phyloP scores from a whole-genome alignment of 2,113 vertebrate species.

The Gorilla gorilla region DNA sequence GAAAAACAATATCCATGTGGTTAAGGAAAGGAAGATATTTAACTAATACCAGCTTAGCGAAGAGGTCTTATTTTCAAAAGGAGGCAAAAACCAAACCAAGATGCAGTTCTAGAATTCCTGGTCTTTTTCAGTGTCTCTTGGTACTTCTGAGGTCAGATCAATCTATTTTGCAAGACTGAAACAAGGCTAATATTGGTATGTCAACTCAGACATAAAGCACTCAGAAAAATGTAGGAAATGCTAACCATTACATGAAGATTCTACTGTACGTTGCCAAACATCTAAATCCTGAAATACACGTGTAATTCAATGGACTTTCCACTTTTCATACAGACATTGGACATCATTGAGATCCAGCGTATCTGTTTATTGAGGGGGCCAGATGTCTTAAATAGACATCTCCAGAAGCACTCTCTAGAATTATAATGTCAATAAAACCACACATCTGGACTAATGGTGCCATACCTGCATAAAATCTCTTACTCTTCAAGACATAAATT shows the following conservation, averaged over 20 bases:
- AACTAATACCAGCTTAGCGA: slow-evolving; percentile 23
- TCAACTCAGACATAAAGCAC: background rate
- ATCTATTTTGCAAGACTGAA: background rate
- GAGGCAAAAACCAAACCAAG: background rate
- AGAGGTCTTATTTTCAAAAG: slow-evolving; percentile 30
- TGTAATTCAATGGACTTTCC: background rate
- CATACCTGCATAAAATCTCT: background rate
- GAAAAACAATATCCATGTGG: slow-evolving; percentile 58
- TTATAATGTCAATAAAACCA: background rate
- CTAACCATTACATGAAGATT: background rate
- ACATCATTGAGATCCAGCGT: background rate
- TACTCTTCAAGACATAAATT: background rate
- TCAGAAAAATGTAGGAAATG: background rate
- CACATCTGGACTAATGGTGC: background rate
- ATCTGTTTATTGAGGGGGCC: background rate
- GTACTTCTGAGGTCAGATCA: background rate
- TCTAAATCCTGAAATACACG: background rate
- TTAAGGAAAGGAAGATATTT: slow-evolving; percentile 66
- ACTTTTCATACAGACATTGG: background rate
- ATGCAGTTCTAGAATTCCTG: background rate
- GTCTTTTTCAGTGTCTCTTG: background rate
- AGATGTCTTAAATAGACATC: background rate
- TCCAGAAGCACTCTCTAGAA: background rate
- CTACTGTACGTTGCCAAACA: background rate
- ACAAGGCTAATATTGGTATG: background rate